Base-by-base conservation (phyloP, 2,113 vertebrate species). In the Tapirus terrestris region DNA sequence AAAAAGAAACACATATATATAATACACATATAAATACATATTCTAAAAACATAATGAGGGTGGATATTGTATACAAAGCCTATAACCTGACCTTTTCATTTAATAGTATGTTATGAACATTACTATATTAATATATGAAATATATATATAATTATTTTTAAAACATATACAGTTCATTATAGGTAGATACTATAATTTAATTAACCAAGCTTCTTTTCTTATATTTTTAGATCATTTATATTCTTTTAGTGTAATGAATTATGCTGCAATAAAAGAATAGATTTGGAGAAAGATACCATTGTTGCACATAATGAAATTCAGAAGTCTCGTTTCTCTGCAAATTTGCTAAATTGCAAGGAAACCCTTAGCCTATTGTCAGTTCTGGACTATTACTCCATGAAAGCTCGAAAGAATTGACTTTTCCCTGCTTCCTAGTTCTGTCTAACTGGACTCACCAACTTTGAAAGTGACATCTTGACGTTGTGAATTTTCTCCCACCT, bases 401-500 rank as follows among this genome's bases (percentile, higher is more conserved):
- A 95, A 84, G 12, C 45, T 21, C 72, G 45, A 90, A 58, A 94
- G 25, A 56, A 94, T 86, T 2, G 6, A 56, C 76, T 29, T 94
- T 65, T 45, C 43, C 2, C 20, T 92, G 43, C 77, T 82, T 83
- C 83, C 60, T 63, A 96, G 60, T 43, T 98, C 77, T 96, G 98
- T 75, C 51, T 21, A 80, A 65, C 0, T 3, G 67, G 92, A 63
- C 31, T 48, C 9, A 56, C 72, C 89, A 77, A 68, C 77, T 89
- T 92, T 94, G 80, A 29, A 82, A 91, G 0, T 72, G 81, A 97
- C 31, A 97, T 60, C 76, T 80, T 25, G 12, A 88, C 6, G 1
- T 29, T 33, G 92, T 90, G 73, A 95, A 63, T 96, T 97, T 94
- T 94, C 68, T 97, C 27, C 39, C 29, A 77, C 1, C 98, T 91